Evolutionary conservation across 2,797 vertebrate species (phyloP).

Genomic region (Sternarchorhynchus goeldii): DNA sequence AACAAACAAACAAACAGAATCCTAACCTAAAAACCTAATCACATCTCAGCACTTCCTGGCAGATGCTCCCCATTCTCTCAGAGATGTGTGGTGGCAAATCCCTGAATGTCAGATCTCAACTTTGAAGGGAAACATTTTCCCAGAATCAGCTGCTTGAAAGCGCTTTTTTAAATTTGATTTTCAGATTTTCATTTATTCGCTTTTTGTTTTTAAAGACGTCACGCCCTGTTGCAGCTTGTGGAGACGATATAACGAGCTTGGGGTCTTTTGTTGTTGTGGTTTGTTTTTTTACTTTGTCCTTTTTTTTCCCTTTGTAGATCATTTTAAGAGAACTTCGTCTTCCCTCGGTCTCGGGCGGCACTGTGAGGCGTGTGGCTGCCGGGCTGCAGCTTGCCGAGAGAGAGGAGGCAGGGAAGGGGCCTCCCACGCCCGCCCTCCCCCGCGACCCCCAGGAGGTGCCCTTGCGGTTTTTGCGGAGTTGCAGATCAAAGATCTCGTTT

Average conservation of each 20-base stretch:
- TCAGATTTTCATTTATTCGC: conserved; percentile 21
- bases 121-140: conserved; percentile 71
- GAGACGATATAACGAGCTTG: conserved; percentile 70
- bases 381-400: conserved; percentile 53
- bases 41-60: neutral
- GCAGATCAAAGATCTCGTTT: conserved; percentile 63
- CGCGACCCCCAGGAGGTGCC: conserved; percentile 75
- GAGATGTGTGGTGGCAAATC: conserved; percentile 64
- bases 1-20: neutral
- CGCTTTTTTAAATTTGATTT: conserved; percentile 61
- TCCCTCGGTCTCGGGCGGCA: conserved; percentile 57
- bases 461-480: conserved; percentile 70
- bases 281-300: no score
- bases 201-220: conserved; percentile 47
- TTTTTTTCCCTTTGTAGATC: conserved; percentile 55
- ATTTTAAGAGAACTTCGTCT: conserved; percentile 61
- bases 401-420: conserved; percentile 67
- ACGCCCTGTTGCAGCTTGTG: conserved; percentile 64
- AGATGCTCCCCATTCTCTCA: conserved; percentile 45
- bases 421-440: conserved; percentile 46
- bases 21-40: conserved; percentile 11
- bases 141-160: conserved; percentile 69
- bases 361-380: conserved; percentile 60
- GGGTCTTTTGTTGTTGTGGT: conserved; percentile 7
- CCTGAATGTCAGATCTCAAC: conserved; percentile 63